Percentiles rank a stretch among this genome's conserved stretches.
Evolutionary conservation across 2,797 vertebrate genomes (phyloP).

Genomic region (Sebastes cheni): DNA sequence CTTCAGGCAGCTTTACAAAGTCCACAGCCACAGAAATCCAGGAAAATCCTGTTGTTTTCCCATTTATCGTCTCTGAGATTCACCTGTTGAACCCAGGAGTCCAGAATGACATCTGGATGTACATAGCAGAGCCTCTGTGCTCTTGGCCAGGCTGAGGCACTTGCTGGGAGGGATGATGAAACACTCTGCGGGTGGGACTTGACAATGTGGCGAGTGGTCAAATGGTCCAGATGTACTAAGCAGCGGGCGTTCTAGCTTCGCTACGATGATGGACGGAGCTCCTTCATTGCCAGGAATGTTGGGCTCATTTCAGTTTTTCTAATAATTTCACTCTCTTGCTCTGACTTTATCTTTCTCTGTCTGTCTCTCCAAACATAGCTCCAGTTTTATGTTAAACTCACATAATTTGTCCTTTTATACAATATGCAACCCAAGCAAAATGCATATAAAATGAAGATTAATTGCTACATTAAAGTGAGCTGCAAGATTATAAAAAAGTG

Average conservation of each 20-base stretch:
- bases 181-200: slow-evolving; percentile 74
- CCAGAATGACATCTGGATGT: slow-evolving; percentile 72
- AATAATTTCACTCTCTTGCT: slow-evolving; percentile 33
- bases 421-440: neutral
- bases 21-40: slow-evolving; percentile 11
- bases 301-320: slow-evolving; percentile 54
- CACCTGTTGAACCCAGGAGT: slow-evolving; percentile 75
- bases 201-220: slow-evolving; percentile 77
- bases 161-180: slow-evolving; percentile 78
- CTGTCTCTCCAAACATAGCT: neutral
- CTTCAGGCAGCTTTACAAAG: slow-evolving; percentile 29
- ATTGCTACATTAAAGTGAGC: neutral
- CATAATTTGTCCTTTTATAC: neutral
- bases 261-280: slow-evolving; percentile 69
- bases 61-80: slow-evolving; percentile 43
- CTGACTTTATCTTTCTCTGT: neutral
- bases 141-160: slow-evolving; percentile 59
- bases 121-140: slow-evolving; percentile 56
- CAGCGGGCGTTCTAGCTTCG: slow-evolving; percentile 62
- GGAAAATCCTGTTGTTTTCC: slow-evolving; percentile 8
- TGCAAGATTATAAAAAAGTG: neutral
- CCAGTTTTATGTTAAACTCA: neutral
- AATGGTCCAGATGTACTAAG: slow-evolving; percentile 75
- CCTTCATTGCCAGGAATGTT: slow-evolving; percentile 71
- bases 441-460: neutral